Percentiles rank a stretch among this genome's conserved stretches.
Evolutionary conservation across 2,113 vertebrate species (phyloP).

Genomic region (Mastomys natalensis): DNA sequence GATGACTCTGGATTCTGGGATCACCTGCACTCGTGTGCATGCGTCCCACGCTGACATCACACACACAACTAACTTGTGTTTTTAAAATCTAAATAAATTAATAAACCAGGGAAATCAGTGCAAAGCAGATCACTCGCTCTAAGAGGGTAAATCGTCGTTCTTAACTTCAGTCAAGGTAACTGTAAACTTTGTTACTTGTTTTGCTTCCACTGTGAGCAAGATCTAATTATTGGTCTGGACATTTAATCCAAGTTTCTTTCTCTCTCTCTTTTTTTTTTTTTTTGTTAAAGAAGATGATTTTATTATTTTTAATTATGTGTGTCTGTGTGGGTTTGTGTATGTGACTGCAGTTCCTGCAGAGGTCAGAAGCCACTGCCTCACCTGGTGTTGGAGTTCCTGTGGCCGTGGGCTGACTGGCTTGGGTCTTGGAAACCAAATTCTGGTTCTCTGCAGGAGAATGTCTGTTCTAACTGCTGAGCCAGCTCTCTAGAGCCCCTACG

Average conservation of each 20-base stretch:
- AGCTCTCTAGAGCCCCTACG: neutral
- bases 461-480: neutral
- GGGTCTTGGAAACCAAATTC: neutral
- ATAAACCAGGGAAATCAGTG: neutral
- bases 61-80: neutral
- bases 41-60: neutral
- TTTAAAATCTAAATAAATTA: neutral
- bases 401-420: neutral
- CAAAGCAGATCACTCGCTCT: neutral
- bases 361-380: neutral
- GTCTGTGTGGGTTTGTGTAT: neutral
- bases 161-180: neutral
- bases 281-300: neutral
- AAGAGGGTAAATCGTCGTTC: neutral
- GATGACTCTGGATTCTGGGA: neutral
- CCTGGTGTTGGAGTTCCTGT: neutral
- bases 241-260: neutral
- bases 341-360: neutral
- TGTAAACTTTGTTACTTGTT: neutral
- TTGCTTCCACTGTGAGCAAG: neutral
- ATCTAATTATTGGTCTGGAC: constrained; percentile 3
- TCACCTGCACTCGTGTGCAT: neutral
- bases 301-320: neutral
- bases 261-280: too few relatives aligned
- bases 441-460: neutral